These are phyloP conservation scores for Proterorhinus semilunaris DNA, from an alignment of 2,113 vertebrate species.

Conservation along the genomic window DNA sequence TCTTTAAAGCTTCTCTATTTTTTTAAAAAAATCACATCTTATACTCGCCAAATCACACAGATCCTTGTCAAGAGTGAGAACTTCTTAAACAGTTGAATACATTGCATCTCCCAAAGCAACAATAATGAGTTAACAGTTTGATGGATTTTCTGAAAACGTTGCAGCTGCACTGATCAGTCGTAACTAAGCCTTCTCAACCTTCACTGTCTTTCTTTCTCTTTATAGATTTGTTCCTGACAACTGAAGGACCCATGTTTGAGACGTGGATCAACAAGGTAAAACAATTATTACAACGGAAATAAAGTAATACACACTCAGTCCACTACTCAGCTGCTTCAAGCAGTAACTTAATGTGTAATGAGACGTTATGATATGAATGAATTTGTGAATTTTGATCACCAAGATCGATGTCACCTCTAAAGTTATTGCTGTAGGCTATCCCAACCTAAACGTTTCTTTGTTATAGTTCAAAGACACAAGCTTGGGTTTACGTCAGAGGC, in stretches of 20 bases:
- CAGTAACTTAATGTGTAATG: background rate
- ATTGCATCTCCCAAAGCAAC: background rate
- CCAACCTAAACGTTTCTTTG: no score
- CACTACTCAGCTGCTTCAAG: background rate
- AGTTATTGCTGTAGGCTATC: no score
- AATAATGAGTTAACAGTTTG: background rate
- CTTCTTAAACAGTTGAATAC: no score
- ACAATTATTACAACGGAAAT: background rate
- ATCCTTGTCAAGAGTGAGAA: no score
- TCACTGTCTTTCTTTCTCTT: conserved; percentile 5
- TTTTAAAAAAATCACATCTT: background rate
- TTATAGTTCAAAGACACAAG: no score
- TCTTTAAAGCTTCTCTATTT: background rate
- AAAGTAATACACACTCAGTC: background rate
- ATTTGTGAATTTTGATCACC: no score
- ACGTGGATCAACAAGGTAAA: conserved; percentile 71
- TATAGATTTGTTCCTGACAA: conserved; percentile 72
- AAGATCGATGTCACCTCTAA: no score
- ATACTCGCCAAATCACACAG: background rate
- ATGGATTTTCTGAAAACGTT: background rate
- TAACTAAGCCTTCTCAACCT: background rate
- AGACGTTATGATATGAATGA: background rate
- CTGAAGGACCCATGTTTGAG: conserved; percentile 41
- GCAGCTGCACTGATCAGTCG: background rate
- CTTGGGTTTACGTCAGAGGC: no score